These are phyloP conservation scores for Phrynocephalus versicolor DNA, from an alignment of 2,113 vertebrate genomes.

Conservation along the genomic window DNA sequence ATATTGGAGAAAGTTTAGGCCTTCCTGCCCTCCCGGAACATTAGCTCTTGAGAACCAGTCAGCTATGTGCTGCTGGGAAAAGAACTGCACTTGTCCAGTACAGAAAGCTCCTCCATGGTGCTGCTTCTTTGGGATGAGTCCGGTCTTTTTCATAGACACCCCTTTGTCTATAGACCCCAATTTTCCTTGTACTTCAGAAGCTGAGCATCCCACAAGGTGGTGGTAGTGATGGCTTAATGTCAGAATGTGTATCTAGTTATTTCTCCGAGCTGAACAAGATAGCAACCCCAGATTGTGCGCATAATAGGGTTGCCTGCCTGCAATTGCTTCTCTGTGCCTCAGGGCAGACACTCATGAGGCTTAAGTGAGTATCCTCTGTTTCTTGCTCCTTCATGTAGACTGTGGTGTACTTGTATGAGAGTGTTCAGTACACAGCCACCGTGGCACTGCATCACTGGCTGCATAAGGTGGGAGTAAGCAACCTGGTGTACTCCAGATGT, in stretches of 20 bases:
- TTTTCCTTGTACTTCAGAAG: neutral
- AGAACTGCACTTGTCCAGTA: neutral
- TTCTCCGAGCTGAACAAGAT: neutral
- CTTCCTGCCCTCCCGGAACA: too few species aligned
- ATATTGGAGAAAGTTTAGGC: too few species aligned
- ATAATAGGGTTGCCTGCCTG: too few species aligned
- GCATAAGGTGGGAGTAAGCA: neutral
- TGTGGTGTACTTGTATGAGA: neutral
- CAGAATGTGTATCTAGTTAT: neutral
- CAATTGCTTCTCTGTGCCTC: too few species aligned
- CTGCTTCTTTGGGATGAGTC: neutral
- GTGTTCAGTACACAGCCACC: neutral
- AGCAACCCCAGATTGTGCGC: too few species aligned
- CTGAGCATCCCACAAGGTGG: neutral
- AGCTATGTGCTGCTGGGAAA: neutral
- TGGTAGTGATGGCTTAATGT: neutral
- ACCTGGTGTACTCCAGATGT: neutral
- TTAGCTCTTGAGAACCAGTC: neutral
- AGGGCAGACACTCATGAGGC: too few species aligned
- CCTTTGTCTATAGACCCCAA: neutral
- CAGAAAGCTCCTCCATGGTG: too few species aligned
- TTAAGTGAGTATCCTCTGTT: neutral
- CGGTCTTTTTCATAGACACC: neutral
- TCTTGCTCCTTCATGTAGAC: neutral
- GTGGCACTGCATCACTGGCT: neutral